Evolutionary conservation across 2,888 invertebrate species (phyloP).

Genomic region (Eustalomyia histrio): DNA sequence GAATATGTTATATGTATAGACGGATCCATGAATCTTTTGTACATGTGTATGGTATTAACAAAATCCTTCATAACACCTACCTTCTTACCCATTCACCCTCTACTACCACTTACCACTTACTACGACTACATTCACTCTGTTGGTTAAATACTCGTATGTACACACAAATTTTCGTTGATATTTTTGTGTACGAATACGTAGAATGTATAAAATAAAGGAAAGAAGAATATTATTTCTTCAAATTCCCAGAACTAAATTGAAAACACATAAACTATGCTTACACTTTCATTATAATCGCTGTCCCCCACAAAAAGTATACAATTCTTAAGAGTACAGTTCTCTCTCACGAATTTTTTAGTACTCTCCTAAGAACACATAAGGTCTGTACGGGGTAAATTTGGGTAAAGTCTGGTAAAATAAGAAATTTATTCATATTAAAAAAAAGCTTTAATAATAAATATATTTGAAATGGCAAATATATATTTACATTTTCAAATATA

Average conservation of each 20-base stretch:
- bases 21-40: constrained; percentile 26
- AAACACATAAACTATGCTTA: constrained; percentile 66
- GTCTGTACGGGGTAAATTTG: no score
- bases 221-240: constrained; percentile 45
- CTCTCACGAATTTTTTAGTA: no score
- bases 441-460: no score
- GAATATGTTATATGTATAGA: constrained; percentile 1
- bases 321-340: no score
- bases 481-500: no score
- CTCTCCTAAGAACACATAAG: no score
- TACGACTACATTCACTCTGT: constrained; percentile 37
- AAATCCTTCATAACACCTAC: constrained; percentile 57
- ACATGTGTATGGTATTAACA: constrained; percentile 42
- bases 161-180: constrained; percentile 10
- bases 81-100: constrained; percentile 39
- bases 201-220: constrained; percentile 33
- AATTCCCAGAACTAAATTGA: constrained; percentile 65
- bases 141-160: constrained; percentile 38
- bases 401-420: no score
- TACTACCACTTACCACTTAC: constrained; percentile 50
- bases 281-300: constrained; percentile 54
- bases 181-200: not conserved
- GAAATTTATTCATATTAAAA: no score
- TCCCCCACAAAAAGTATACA: no score
- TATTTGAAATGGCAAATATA: no score